Evolutionary conservation across 2,797 vertebrate genomes (phyloP).

Genomic region (Xenopus petersii): DNA sequence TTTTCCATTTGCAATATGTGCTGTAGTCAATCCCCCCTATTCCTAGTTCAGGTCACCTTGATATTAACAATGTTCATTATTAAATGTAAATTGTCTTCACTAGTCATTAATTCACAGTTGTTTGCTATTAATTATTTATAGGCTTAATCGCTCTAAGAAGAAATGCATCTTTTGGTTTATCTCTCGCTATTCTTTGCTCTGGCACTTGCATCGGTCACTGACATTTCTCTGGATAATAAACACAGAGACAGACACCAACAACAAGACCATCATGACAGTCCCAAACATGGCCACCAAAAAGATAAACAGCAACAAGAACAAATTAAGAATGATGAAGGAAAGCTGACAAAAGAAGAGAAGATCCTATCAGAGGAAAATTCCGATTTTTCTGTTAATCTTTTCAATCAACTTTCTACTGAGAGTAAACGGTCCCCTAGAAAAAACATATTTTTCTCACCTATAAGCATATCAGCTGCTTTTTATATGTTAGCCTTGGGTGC

Average conservation of each 20-base stretch:
- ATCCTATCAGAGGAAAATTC: constrained; percentile 61
- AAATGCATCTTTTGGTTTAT: background rate
- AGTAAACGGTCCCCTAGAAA: constrained; percentile 46
- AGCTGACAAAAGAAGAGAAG: background rate
- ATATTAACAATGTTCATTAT: too few species aligned
- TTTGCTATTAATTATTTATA: background rate
- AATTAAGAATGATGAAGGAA: background rate
- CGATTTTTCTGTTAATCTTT: constrained; percentile 76
- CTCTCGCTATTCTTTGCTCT: background rate
- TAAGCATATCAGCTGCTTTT: constrained; percentile 79
- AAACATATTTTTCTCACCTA: constrained; percentile 86
- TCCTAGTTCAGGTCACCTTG: too few species aligned
- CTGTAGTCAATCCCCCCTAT: too few species aligned
- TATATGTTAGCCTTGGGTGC: constrained; percentile 82
- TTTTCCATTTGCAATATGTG: too few species aligned
- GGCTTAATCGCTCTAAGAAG: background rate
- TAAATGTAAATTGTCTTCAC: too few species aligned
- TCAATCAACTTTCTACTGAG: constrained; percentile 64
- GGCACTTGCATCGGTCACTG: background rate
- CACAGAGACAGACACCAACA: background rate
- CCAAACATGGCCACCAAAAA: background rate
- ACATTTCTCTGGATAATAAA: background rate
- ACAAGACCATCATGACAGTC: background rate
- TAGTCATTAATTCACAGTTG: background rate
- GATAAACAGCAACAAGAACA: background rate